Base-by-base conservation (phyloP, 2,797 vertebrate genomes). In the Sebastes itinus region DNA sequence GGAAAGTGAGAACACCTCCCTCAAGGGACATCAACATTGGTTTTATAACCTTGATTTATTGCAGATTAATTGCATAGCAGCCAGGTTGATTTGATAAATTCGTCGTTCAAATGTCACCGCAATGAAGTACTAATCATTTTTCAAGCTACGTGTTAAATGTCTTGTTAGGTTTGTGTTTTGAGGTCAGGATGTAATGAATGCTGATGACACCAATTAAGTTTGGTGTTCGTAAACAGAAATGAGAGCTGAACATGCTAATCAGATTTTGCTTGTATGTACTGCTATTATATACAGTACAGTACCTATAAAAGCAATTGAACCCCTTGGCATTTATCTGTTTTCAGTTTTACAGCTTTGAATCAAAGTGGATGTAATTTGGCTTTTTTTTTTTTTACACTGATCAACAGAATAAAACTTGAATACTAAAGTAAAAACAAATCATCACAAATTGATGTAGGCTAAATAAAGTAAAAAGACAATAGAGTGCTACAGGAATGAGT, bases 41-140 rank as follows among this genome's bases (percentile, higher is more conserved):
- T 75, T 88, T 87, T 83, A 75, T 67, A 72, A 65, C 80, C 69
- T 58, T 60, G 18, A 77, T 67, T 75, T 81, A 89, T 77, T 84
- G 75, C 80, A 52, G 38, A 84, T 81, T 64, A 89, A 86, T 88
- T 82, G 46, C 77, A 62, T 46, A 64, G 70, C 75, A 81, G 76
- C 67, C 70, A 61, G 56, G 59, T 60, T 84, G 71, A 81, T 81
- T 83, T 87, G 70, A 78, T 81, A 55, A 73, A 83, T 83, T 70
- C 46, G 59, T 84, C 49, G 77, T 64, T 81, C 75, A 86, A 88
- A 89, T 88, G 87, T 81, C 88, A 84, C 56, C 4, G 30, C 84
- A 69, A 87, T 85, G 83, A 81, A 75, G 59, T 18, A 22, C 76
- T 71, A 80, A 80, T 88, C 86, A 80, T 80, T 84, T 71, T 67